phyloP scores from a whole-genome alignment of 2,113 vertebrate genomes.

The Amblyopsis rosae region DNA sequence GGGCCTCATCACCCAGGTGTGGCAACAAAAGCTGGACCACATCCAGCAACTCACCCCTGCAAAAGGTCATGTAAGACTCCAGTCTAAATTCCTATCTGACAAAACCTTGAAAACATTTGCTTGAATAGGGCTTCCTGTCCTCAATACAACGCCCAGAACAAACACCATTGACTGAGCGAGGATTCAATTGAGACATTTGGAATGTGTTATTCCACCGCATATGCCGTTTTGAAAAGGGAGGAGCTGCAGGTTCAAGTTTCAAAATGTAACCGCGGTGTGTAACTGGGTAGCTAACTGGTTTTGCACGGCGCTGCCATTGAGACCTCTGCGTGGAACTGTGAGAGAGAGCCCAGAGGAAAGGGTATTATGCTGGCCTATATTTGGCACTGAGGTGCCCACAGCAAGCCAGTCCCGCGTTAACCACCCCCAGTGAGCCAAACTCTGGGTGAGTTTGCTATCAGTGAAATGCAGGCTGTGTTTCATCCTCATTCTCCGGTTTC shows the following conservation, averaged over 20 bases:
- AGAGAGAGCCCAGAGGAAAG: slow-evolving; percentile 54
- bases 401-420: slow-evolving; percentile 58
- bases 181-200: slow-evolving; percentile 58
- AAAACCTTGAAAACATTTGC: slow-evolving; percentile 56
- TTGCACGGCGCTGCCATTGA: slow-evolving; percentile 49
- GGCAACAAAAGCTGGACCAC: slow-evolving; percentile 73
- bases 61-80: slow-evolving; percentile 73
- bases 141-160: slow-evolving; percentile 35
- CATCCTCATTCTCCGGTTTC: slow-evolving; percentile 58
- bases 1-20: slow-evolving; percentile 77
- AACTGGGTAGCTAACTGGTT: slow-evolving; percentile 61
- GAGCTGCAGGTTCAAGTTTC: slow-evolving; percentile 56
- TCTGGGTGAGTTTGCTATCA: slow-evolving; percentile 64
- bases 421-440: slow-evolving; percentile 57
- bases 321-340: slow-evolving; percentile 35
- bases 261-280: slow-evolving; percentile 42
- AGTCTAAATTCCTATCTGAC: slow-evolving; percentile 75
- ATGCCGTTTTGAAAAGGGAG: slow-evolving; percentile 10
- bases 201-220: slow-evolving; percentile 47
- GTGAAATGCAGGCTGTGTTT: slow-evolving; percentile 55
- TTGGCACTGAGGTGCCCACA: slow-evolving; percentile 58
- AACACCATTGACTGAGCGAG: slow-evolving; percentile 41
- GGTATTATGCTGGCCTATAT: slow-evolving; percentile 57
- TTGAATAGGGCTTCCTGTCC: slow-evolving; percentile 57
- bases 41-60: slow-evolving; percentile 71